Conservation (phyloP, 2,113 vertebrate genomes). For the Chascanopsetta lugubris region DNA sequence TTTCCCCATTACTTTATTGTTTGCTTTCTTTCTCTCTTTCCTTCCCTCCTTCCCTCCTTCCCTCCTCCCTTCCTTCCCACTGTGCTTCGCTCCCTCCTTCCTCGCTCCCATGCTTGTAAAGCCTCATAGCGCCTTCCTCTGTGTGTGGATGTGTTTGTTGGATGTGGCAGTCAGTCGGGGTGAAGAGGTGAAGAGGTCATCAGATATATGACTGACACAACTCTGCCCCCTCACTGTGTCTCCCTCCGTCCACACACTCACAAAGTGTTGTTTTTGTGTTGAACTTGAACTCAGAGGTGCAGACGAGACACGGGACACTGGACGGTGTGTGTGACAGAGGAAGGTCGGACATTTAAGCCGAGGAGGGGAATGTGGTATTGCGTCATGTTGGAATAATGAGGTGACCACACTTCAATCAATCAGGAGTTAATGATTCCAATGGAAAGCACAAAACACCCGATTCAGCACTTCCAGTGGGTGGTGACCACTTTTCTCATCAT, state of each 20-base stretch:
- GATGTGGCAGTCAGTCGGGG: slow-evolving; percentile 6
- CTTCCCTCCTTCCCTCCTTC: not conserved
- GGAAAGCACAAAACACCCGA: not conserved
- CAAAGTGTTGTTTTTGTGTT: slow-evolving; percentile 2
- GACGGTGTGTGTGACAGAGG: not conserved
- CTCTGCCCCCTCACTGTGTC: not conserved
- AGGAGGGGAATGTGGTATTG: slow-evolving; percentile 11
- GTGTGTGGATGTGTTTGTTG: slow-evolving; percentile 34
- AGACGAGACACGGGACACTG: slow-evolving; percentile 9
- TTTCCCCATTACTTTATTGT: not conserved
- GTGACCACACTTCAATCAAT: slow-evolving; percentile 7
- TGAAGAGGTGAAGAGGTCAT: slow-evolving; percentile 31
- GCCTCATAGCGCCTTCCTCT: not conserved
- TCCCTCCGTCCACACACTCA: not conserved
- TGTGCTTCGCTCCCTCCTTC: not conserved
- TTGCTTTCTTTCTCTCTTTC: not conserved
- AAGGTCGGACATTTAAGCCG: not conserved
- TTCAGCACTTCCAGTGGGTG: not conserved
- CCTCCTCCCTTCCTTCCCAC: not conserved
- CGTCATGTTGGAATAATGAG: slow-evolving; percentile 24
- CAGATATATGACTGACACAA: slow-evolving; percentile 16
- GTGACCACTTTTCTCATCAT: not conserved
- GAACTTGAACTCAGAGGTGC: slow-evolving; percentile 9
- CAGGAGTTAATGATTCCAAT: not conserved
- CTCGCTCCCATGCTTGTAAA: not conserved